Base-by-base conservation (phyloP, 2,113 vertebrate species). In the Mesoclemmys tuberculata region DNA sequence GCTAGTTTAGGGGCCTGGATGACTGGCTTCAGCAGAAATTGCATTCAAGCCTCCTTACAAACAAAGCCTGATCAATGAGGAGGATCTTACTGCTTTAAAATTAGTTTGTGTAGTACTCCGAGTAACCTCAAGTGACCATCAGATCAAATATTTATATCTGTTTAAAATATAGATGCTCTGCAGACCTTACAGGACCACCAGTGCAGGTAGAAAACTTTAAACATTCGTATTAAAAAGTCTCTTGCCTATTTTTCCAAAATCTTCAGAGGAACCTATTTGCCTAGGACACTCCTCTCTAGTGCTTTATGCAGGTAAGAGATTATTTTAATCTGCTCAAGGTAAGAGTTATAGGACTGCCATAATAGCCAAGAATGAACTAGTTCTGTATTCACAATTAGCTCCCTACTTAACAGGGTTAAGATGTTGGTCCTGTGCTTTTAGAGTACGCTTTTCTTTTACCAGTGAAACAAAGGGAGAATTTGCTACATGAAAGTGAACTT, bases 1-100 rank as follows among this genome's bases (percentile, higher is more conserved):
- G 71, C 71, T 11, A 10, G 6, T 6, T 2, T 0, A 2, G 35
- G 8, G 61, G 3, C 2, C 19, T 0, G 3, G 48, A 0, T 4
- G 26, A 56, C 5, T 24, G 51, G 38, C 35, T 44, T 10, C 38
- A 38, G 0, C 1, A 8, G 74, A 78, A 75, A 35, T 0, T 22
- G 49, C 1, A 2, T 2, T 54, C 14, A 3, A 56, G 2, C 29
- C 3, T 75, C 38, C n/a, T 44, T 14, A 41, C 13, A 75, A 5
- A 5, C 52, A 41, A 1, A 11, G 48, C 55, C 64, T 27, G 29
- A 11, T 41, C 2, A 38, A 18, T 21, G 61, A 12, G 31, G 16
- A 71, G 64, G 19, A 74, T 74, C 38, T 21, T 41, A 21, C n/a
- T 22, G 68, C 22, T 24, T 21, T n/a, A 74, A 11, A 74, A 41